Conservation (phyloP, 2,113 vertebrate genomes). For the Cisticola juncidis region DNA sequence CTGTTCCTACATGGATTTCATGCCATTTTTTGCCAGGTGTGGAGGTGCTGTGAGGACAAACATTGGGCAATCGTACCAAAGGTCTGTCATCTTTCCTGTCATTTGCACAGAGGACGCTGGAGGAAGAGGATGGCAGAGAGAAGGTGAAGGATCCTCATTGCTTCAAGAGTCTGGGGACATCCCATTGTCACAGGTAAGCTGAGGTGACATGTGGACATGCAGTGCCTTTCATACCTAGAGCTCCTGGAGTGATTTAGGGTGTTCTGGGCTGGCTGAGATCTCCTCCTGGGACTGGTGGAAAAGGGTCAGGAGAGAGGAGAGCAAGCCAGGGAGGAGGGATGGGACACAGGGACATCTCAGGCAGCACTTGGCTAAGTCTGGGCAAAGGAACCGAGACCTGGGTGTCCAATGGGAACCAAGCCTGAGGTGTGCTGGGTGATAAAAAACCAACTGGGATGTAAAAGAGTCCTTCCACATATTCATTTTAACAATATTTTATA, state of each 20-base stretch:
- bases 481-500: neutral
- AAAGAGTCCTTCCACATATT: neutral
- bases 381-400: neutral
- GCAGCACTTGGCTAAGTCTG: neutral
- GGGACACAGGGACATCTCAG: neutral
- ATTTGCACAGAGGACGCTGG: neutral
- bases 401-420: neutral
- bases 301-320: neutral
- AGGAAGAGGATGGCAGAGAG: neutral
- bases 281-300: neutral
- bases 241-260: accelerated
- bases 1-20: neutral
- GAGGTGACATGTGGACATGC: neutral
- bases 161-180: neutral
- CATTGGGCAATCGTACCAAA: neutral
- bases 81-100: neutral
- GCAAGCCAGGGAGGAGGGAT: neutral
- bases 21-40: neutral
- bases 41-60: neutral
- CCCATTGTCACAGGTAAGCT: neutral
- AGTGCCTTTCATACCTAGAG: neutral
- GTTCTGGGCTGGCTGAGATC: neutral
- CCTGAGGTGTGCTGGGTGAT: neutral
- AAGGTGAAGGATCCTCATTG: neutral
- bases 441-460: neutral